Conservation (phyloP, 2,888 invertebrate genomes). For the Unio pictorum region DNA sequence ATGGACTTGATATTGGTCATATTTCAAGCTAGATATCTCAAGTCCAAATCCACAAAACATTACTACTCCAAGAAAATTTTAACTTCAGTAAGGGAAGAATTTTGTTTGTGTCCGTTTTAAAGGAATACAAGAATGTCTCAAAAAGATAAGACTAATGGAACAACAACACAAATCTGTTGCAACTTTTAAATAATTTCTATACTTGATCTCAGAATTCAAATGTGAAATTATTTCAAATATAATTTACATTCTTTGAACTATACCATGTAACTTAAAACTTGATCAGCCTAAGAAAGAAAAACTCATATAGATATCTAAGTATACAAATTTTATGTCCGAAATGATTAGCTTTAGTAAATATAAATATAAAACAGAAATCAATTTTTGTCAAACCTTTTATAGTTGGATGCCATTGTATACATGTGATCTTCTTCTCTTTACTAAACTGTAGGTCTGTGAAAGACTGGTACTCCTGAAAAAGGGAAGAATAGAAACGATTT, state of each 20-base stretch:
- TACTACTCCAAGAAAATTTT: too few relatives aligned
- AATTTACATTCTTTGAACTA: not conserved
- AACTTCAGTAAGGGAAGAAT: too few relatives aligned
- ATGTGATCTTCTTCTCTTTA: slow-evolving; percentile 70
- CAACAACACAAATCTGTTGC: too few relatives aligned
- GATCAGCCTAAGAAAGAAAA: too few relatives aligned
- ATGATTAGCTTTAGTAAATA: not conserved
- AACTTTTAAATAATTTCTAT: too few relatives aligned
- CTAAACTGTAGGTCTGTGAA: slow-evolving; percentile 72
- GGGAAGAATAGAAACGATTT: not conserved
- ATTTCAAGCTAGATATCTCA: too few relatives aligned
- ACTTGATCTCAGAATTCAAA: not conserved
- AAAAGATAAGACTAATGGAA: too few relatives aligned
- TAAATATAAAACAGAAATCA: not conserved
- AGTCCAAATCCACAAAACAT: too few relatives aligned
- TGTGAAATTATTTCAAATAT: not conserved
- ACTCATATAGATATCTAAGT: not conserved
- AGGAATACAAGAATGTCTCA: too few relatives aligned
- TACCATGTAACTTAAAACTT: not conserved
- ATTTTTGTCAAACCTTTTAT: slow-evolving; percentile 51
- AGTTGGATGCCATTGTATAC: slow-evolving; percentile 71
- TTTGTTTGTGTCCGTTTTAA: too few relatives aligned
- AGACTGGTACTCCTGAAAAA: slow-evolving; percentile 70
- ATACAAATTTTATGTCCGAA: not conserved
- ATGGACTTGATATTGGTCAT: too few relatives aligned